Percentiles rank a stretch among this genome's conserved stretches.
phyloP scores from a whole-genome alignment of 2,113 vertebrate genomes.

The Corythaixoides concolor region DNA sequence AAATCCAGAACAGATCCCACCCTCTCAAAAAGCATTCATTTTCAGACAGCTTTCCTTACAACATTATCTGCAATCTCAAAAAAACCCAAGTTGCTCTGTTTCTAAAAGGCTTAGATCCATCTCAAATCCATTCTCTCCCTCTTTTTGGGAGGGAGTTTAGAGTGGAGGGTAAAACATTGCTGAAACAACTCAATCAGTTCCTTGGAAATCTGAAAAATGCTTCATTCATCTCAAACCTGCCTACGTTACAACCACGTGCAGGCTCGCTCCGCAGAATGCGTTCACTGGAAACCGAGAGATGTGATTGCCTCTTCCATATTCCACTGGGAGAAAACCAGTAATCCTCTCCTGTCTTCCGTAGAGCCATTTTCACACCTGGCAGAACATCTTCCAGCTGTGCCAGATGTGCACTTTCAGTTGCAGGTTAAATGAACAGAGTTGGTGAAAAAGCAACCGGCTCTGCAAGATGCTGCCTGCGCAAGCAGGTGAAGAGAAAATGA shows the following conservation, averaged over 20 bases:
- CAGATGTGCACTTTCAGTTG: background rate
- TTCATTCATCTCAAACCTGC: background rate
- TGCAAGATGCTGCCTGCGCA: background rate
- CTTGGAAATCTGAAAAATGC: background rate
- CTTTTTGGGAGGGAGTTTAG: background rate
- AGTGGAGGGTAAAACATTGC: background rate
- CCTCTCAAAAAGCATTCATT: background rate
- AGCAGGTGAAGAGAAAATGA: background rate
- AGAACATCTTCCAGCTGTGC: background rate
- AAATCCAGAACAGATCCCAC: background rate
- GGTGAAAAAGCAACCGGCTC: background rate
- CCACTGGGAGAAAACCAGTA: background rate
- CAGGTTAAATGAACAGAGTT: background rate
- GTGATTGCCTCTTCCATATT: background rate
- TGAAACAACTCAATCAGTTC: background rate
- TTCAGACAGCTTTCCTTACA: background rate
- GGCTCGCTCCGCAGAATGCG: fast-evolving
- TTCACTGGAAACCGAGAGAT: background rate
- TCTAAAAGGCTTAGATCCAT: background rate
- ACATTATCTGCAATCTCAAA: background rate
- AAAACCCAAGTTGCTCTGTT: background rate
- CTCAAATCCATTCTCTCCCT: background rate
- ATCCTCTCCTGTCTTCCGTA: background rate
- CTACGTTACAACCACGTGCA: fast-evolving
- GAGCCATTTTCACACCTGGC: background rate